Conservation (phyloP, 2,797 vertebrate genomes). For the Eptatretus atami region DNA sequence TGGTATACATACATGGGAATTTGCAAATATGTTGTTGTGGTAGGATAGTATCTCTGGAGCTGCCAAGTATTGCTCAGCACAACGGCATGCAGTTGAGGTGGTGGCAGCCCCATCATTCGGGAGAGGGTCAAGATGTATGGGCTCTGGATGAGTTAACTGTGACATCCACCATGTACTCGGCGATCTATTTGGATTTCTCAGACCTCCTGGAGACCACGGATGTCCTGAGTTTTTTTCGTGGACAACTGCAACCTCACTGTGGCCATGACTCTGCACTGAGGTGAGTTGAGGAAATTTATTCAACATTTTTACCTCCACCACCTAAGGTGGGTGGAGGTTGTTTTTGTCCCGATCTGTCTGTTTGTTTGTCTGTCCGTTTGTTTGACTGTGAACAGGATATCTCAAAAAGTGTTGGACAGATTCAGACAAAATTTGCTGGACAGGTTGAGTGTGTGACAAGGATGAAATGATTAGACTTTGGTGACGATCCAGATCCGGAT, state of each 20-base stretch:
- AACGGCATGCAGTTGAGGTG: conserved; percentile 89
- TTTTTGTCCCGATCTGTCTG: too few relatives aligned
- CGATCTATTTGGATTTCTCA: conserved; percentile 81
- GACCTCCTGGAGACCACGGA: conserved; percentile 82
- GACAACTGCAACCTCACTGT: conserved; percentile 80
- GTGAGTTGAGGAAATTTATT: conserved; percentile 16
- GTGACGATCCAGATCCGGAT: too few relatives aligned
- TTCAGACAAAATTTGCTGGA: too few relatives aligned
- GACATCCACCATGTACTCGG: conserved; percentile 86
- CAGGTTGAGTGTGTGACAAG: too few relatives aligned
- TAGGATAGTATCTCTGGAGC: conserved; percentile 78
- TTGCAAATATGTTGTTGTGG: conserved; percentile 5
- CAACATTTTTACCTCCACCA: too few relatives aligned
- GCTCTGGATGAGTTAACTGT: conserved; percentile 94
- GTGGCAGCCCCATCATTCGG: conserved; percentile 95
- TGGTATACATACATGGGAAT: too few relatives aligned
- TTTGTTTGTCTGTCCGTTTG: too few relatives aligned
- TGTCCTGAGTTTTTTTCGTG: conserved; percentile 91
- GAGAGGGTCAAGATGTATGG: conserved; percentile 71
- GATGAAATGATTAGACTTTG: too few relatives aligned
- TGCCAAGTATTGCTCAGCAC: conserved; percentile 49
- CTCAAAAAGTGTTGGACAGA: too few relatives aligned
- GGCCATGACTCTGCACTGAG: conserved; percentile 88
- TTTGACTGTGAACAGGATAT: too few relatives aligned
- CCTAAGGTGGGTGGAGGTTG: too few relatives aligned